Evolutionary conservation across 2,888 invertebrate species (phyloP).

Genomic region (Dryobota labecula): DNA sequence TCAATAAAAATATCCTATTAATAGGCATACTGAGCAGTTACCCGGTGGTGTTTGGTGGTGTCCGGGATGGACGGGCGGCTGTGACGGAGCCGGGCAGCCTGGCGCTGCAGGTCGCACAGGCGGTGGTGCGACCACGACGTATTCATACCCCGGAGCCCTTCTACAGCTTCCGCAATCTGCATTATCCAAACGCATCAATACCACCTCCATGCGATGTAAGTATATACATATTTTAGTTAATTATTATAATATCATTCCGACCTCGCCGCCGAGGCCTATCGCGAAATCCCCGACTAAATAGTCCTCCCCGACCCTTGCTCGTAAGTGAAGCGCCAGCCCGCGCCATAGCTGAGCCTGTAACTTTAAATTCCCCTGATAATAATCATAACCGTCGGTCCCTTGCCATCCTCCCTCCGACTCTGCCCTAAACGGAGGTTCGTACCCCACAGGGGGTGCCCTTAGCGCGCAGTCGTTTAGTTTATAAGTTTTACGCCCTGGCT

Average conservation of each 20-base stretch:
- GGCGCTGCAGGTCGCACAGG: conserved; percentile 83
- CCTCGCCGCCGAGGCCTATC: too few species aligned
- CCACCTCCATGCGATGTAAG: not conserved
- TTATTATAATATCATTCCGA: not conserved
- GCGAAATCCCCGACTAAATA: too few species aligned
- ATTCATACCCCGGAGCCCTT: conserved; percentile 86
- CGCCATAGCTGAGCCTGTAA: too few species aligned
- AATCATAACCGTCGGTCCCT: too few species aligned
- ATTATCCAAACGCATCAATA: not conserved
- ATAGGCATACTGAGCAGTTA: conserved; percentile 52
- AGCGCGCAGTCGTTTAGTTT: too few species aligned
- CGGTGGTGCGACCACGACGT: conserved; percentile 87
- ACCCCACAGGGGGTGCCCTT: too few species aligned
- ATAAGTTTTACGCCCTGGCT: too few species aligned
- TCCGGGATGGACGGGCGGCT: conserved; percentile 85
- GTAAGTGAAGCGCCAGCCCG: too few species aligned
- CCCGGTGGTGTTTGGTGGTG: conserved; percentile 79
- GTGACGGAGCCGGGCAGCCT: conserved; percentile 81
- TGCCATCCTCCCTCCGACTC: too few species aligned
- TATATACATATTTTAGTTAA: not conserved
- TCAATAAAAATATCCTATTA: conserved; percentile 20
- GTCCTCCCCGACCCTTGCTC: too few species aligned
- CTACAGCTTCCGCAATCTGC: conserved; percentile 83
- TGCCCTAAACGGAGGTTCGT: too few species aligned
- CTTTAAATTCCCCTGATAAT: too few species aligned